Base-by-base conservation (phyloP, 1,140 invertebrate species). In the Trachymyrmex cornetzi region DNA sequence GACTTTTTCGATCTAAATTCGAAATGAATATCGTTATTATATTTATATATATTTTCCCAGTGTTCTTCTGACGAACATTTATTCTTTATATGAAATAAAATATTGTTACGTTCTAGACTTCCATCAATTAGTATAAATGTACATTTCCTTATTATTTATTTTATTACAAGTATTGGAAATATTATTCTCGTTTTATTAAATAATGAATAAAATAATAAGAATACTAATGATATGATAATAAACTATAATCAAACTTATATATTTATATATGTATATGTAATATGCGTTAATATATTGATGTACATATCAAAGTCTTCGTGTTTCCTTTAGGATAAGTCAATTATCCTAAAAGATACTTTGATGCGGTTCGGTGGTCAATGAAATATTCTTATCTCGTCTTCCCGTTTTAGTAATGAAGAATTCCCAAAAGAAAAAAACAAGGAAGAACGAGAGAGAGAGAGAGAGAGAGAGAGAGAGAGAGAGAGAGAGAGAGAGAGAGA, bases 341-440 rank as follows among this genome's bases (percentile, higher is more conserved):
- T 79, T 79, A 66, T 79, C 30, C 3, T 1, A 57, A 57, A 57
- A n/a, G 9, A 67, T 67, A 67, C 44, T 67, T 80, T 53, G n/a
- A 67, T 3, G 44, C 7, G 27, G 14, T 34, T 80, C 16, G 3
- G 16, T 11, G 27, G 19, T 38, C 59, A 38, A 48, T 48, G 7
- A 55, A 53, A 14, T 69, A 55, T 67, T 69, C 61, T 69, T 53
- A 34, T 69, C 30, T 9, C 22, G 22, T 81, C 48, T 53, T 38
- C 34, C 16, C n/a, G 53, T 57, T 69, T 69, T 27, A 57, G n/a
- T 77, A 77, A 59, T 6, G 55, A 63, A n/a, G 11, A 69, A n/a
- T 48, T 30, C 44, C 12, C 38, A 50, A 50, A 50, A 64, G 24
- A 53, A 79, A 63, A 16, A 53, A 55, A 9, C 22, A 34, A 16